Conservation (phyloP, 2,113 vertebrate genomes). For the Capreolus pygargus region DNA sequence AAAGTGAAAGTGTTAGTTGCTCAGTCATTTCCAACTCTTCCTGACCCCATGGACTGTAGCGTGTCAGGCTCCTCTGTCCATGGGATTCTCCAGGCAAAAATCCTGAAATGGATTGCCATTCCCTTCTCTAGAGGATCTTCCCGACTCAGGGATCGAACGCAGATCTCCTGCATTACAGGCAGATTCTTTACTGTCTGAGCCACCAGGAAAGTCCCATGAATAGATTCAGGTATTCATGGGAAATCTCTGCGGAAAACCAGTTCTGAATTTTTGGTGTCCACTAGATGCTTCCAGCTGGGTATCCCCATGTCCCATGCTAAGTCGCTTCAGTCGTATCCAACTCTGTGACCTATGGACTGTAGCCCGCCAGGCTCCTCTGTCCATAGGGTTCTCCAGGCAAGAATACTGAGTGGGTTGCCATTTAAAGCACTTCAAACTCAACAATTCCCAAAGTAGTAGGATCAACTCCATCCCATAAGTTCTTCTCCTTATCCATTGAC, state of each 20-base stretch:
- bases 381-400: background rate
- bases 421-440: background rate
- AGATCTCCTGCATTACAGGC: background rate
- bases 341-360: background rate
- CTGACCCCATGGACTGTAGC: background rate
- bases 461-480: background rate
- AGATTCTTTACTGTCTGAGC: background rate
- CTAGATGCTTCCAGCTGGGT: background rate
- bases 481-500: background rate
- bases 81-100: background rate
- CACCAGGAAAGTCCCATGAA: background rate
- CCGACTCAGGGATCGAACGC: background rate
- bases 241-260: background rate
- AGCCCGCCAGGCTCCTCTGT: background rate
- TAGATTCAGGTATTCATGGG: background rate
- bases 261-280: background rate
- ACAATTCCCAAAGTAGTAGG: background rate
- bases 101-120: background rate
- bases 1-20: background rate
- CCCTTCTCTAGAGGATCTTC: background rate
- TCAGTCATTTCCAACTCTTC: background rate
- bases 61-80: background rate
- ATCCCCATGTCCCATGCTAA: background rate
- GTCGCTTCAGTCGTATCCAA: background rate
- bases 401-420: background rate